Conservation (phyloP, 2,797 vertebrate genomes). For the Podargus strigoides region DNA sequence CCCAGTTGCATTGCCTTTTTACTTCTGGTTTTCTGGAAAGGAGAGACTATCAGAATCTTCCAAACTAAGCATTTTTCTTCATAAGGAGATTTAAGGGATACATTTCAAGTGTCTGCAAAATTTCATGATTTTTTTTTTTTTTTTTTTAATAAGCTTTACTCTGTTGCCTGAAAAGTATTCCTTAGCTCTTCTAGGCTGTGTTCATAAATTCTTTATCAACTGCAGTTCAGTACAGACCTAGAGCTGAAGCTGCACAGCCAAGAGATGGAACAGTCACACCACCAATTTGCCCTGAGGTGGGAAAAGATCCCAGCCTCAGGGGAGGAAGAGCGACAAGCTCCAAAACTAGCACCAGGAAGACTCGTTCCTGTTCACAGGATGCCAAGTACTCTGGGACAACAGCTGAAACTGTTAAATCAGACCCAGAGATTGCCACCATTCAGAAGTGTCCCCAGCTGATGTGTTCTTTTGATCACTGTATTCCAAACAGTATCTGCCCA, state of each 20-base stretch:
- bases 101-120: background rate
- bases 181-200: background rate
- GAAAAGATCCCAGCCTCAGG: background rate
- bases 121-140: no score
- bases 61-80: background rate
- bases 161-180: background rate
- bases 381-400: background rate
- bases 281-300: background rate
- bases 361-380: background rate
- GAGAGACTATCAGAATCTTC: background rate
- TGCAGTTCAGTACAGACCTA: background rate
- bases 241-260: background rate
- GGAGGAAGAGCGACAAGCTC: background rate
- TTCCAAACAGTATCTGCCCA: background rate
- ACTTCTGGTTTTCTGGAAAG: background rate
- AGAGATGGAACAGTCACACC: background rate
- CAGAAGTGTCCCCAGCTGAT: background rate
- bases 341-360: background rate
- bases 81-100: background rate
- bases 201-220: background rate
- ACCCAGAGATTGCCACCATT: background rate
- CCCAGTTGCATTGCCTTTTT: background rate
- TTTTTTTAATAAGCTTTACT: background rate
- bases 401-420: background rate
- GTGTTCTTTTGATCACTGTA: background rate